phyloP scores from a whole-genome alignment of 2,797 vertebrate genomes.

The Cottoperca gobio region DNA sequence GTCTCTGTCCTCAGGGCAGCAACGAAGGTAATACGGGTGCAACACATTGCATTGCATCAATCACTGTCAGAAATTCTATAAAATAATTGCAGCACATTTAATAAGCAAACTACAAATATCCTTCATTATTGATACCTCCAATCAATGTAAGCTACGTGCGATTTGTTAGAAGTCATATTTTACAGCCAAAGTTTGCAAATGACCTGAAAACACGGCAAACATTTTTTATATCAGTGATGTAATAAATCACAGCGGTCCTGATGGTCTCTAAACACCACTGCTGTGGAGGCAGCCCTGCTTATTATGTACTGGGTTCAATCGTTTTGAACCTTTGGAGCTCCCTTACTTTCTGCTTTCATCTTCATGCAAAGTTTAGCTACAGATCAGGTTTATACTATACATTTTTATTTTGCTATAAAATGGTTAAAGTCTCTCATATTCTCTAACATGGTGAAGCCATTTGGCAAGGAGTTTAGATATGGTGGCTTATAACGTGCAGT shows the following conservation, averaged over 20 bases:
- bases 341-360: conserved; percentile 10
- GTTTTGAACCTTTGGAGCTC: conserved; percentile 18
- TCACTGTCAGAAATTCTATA: conserved; percentile 56
- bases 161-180: conserved; percentile 40
- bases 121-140: conserved; percentile 53
- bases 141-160: conserved; percentile 38
- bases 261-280: conserved; percentile 41
- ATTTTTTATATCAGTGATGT: conserved; percentile 52
- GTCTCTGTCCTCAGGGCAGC: conserved; percentile 47
- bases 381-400: conserved; percentile 10
- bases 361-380: conserved; percentile 19
- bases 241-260: conserved; percentile 57
- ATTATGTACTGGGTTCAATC: conserved; percentile 52
- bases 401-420: not conserved
- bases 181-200: conserved; percentile 47
- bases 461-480: not conserved
- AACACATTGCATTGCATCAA: conserved; percentile 46
- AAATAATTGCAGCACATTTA: conserved; percentile 53
- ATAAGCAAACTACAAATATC: conserved; percentile 38
- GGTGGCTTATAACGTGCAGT: not conserved
- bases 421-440: not conserved
- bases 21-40: conserved; percentile 39
- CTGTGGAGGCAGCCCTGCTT: conserved; percentile 41
- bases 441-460: not conserved
- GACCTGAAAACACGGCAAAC: conserved; percentile 50